Evolutionary conservation across 2,113 vertebrate species (phyloP), one percentile per base, ranked within the genome.

Genomic region (Vimba vimba): DNA sequence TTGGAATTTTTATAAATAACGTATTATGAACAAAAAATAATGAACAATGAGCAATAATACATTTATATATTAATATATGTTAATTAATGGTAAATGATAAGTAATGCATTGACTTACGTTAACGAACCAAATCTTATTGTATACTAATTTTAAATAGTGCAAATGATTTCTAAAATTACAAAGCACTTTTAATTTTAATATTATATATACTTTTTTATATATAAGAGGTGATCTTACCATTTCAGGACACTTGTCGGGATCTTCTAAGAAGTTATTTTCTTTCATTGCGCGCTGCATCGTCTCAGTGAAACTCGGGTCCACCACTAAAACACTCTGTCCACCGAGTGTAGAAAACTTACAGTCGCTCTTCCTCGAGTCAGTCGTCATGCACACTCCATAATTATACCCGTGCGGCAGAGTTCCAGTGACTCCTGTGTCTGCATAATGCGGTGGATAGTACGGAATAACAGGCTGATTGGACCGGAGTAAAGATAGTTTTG

Each of bases 321-420:
- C 13, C 4, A 87, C 74, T 80, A 89, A 50, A n/a, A 89, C 30
- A 52, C 45, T 87, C 43, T 91, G 74, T 12, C 71, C 80, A 47
- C 77, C 73, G 33, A 88, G 87, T 76, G 85, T 89, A 39, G 74
- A n/a, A 50, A 82, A 86, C 80, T 87, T 91, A 17, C 52, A 69
- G 45, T 95, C 95, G 5, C 84, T 90, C 19, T 87, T 90, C 80
- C 88, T 83, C 55, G 86, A 87, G 66, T 87, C 84, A 60, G 88
- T 89, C 1, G 86, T 87, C 79, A 87, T 83, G 36, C 84, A 86
- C 19, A 86, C 82, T 77, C 84, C 88, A 68, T 89, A 89, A 81
- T 89, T 89, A 30, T 86, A 85, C 52, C 60, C 47, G 6, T 77
- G 87, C 19, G 69, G 87, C 10, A 86, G 43, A 50, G 79, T 68